phyloP scores from a whole-genome alignment of 2,113 vertebrate genomes.

The Corydoras maculifer region DNA sequence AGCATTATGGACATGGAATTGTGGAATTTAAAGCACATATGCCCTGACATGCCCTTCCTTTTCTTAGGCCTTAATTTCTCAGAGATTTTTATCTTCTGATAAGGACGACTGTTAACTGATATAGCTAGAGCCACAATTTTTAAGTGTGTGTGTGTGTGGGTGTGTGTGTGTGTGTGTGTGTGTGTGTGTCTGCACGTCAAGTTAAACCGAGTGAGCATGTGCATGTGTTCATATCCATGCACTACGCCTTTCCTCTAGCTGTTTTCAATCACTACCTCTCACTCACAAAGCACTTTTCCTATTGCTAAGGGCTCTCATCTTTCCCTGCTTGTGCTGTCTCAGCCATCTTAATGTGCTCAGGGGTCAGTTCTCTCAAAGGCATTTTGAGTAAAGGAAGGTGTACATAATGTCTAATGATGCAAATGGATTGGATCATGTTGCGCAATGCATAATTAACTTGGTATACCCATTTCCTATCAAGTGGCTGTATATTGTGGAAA shows the following conservation, averaged over 20 bases:
- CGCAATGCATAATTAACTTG: conserved; percentile 46
- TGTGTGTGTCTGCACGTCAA: conserved; percentile 25
- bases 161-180: conserved; percentile 26
- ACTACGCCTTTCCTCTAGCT: conserved; percentile 21
- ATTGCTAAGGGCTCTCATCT: conserved; percentile 35
- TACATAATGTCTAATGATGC: conserved; percentile 46
- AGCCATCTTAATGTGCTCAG: conserved; percentile 38
- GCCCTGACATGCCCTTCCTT: conserved; percentile 32
- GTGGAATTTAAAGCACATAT: conserved; percentile 26
- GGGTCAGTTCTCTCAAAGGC: conserved; percentile 38
- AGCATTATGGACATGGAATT: conserved; percentile 12
- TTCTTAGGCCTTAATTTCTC: conserved; percentile 14
- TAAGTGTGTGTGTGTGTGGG: conserved; percentile 18
- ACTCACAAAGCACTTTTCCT: conserved; percentile 37
- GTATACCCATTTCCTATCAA: conserved; percentile 41
- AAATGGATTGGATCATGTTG: conserved; percentile 43
- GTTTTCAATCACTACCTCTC: conserved; percentile 39
- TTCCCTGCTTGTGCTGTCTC: conserved; percentile 39
- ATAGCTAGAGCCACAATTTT: conserved; percentile 21
- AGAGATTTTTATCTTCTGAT: conserved; percentile 34
- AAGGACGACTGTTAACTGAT: conserved; percentile 41
- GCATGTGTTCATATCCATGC: conserved; percentile 6
- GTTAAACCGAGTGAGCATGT: conserved; percentile 16
- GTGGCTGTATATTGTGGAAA: conserved; percentile 24
- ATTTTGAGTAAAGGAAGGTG: conserved; percentile 39